Evolutionary conservation across 1,140 invertebrate genomes (phyloP).

Genomic region (Drosophila novamexicana): DNA sequence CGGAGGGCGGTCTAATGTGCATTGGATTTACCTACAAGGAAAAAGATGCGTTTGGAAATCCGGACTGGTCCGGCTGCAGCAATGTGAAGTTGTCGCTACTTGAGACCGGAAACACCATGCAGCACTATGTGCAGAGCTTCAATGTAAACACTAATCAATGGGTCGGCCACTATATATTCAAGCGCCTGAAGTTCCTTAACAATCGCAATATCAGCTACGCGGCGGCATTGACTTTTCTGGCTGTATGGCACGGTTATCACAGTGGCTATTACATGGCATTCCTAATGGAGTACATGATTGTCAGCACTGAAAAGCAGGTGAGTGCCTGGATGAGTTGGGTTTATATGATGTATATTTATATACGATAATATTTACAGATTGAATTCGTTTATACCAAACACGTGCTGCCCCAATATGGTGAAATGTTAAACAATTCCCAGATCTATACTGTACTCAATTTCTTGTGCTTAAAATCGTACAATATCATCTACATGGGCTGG

Average conservation of each 20-base stretch:
- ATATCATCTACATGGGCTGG: constrained; percentile 94
- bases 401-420: constrained; percentile 60
- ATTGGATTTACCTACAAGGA: constrained; percentile 91
- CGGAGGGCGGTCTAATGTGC: constrained; percentile 90
- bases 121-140: constrained; percentile 94
- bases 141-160: constrained; percentile 97
- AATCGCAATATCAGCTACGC: constrained; percentile 93
- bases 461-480: constrained; percentile 90
- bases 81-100: constrained; percentile 92
- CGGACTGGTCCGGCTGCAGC: constrained; percentile 92
- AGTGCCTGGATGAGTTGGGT: constrained; percentile 76
- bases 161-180: constrained; percentile 96
- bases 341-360: background rate
- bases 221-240: constrained; percentile 92
- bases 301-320: constrained; percentile 94
- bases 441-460: constrained; percentile 85
- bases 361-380: constrained; percentile 58
- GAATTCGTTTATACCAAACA: constrained; percentile 56
- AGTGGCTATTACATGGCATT: constrained; percentile 96
- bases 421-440: constrained; percentile 77
- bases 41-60: constrained; percentile 85
- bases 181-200: constrained; percentile 94
- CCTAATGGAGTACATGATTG: constrained; percentile 95
- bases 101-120: constrained; percentile 92
- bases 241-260: constrained; percentile 97